Evolutionary conservation across 2,888 invertebrate species (phyloP).

Genomic region (Cheiracanthium punctorium): DNA sequence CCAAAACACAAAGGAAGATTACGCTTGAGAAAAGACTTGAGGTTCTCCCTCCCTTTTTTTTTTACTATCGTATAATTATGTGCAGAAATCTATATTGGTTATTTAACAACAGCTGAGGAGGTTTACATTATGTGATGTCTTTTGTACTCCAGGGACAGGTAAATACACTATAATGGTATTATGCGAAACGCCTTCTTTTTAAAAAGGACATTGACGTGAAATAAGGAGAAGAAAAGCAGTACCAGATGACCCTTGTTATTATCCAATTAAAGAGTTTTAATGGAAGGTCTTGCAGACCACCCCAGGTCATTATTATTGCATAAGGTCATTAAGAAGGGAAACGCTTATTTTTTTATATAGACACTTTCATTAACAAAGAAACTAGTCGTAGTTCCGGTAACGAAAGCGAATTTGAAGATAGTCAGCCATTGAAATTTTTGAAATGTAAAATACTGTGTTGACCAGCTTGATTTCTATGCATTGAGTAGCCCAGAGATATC

Average conservation of each 20-base stretch:
- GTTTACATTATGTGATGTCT: no score
- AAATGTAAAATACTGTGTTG: no score
- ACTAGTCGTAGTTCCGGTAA: no score
- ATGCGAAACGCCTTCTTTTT: neutral
- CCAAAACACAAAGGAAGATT: neutral
- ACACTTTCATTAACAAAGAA: no score
- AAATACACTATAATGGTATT: neutral
- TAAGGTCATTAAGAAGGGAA: no score
- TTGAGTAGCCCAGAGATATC: no score
- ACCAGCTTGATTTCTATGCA: no score
- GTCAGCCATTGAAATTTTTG: no score
- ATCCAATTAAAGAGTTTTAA: neutral
- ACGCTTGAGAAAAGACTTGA: neutral
- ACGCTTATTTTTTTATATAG: no score
- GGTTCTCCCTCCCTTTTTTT: neutral
- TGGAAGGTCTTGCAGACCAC: neutral
- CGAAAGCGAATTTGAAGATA: no score
- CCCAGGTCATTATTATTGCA: neutral
- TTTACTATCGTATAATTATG: neutral
- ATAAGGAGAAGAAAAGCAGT: no score
- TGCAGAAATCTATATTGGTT: neutral
- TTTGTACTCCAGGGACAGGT: no score
- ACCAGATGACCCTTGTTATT: neutral
- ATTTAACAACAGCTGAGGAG: neutral
- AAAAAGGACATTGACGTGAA: neutral